A percentile compares a stretch with the other conserved stretches of the same genome.
Evolutionary conservation across 2,797 vertebrate species (phyloP).

Genomic region (Pelochelys cantorii): DNA sequence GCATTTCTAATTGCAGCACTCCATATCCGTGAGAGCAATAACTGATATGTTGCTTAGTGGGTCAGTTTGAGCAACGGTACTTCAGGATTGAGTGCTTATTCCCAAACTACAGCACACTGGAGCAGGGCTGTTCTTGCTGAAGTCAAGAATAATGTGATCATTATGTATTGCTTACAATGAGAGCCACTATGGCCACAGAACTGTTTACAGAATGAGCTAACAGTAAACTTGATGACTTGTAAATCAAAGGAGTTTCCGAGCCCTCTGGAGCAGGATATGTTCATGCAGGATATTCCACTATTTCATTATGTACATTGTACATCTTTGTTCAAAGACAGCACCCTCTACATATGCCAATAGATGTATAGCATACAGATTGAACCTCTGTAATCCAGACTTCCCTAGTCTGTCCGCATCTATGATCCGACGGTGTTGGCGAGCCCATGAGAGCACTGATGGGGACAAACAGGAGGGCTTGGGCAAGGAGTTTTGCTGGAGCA

Average conservation of each 20-base stretch:
- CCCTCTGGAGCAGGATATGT: neutral
- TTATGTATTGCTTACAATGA: neutral
- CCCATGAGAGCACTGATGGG: too few species aligned
- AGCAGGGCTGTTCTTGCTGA: neutral
- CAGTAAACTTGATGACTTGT: fast-evolving
- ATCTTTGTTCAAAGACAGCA: neutral
- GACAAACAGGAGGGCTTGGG: too few species aligned
- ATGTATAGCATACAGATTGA: neutral
- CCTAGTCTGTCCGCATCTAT: too few species aligned
- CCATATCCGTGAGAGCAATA: neutral
- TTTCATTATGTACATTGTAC: neutral
- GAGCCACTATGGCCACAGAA: neutral
- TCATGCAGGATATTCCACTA: neutral
- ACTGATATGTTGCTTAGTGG: neutral
- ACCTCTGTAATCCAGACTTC: too few species aligned
- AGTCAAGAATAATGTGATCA: neutral
- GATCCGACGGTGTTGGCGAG: too few species aligned
- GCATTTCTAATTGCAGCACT: neutral
- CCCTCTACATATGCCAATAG: neutral
- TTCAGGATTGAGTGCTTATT: neutral
- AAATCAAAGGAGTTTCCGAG: neutral
- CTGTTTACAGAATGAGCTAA: neutral
- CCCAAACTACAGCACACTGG: neutral
- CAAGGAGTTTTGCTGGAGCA: too few species aligned
- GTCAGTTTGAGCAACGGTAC: neutral